phyloP scores from a whole-genome alignment of 1,140 invertebrate genomes.

The Zaprionus gabonicus region DNA sequence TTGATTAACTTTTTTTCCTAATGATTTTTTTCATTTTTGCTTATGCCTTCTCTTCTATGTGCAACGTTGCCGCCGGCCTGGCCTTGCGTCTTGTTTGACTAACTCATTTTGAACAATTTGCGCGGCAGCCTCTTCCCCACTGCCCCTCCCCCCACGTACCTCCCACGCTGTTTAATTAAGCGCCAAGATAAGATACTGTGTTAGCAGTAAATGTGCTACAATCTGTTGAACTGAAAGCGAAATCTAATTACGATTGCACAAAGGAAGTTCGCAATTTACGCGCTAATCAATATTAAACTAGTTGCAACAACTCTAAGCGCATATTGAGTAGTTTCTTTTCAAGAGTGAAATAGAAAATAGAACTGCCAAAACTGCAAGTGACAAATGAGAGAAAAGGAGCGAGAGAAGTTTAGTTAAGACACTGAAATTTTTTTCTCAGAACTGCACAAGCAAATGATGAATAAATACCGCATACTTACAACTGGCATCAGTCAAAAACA shows the following conservation, averaged over 20 bases:
- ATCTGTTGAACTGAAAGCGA: slow-evolving; percentile 62
- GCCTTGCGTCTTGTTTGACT: slow-evolving; percentile 77
- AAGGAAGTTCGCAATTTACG: slow-evolving; percentile 36
- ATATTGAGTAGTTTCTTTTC: slow-evolving; percentile 11
- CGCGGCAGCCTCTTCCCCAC: slow-evolving; percentile 31
- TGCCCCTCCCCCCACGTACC: not conserved
- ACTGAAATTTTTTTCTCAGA: not conserved
- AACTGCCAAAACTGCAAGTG: not conserved
- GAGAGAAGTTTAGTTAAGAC: too few relatives aligned
- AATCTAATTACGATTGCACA: slow-evolving; percentile 62
- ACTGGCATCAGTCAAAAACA: not conserved
- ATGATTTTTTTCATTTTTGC: slow-evolving; percentile 38
- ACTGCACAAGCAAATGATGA: not conserved
- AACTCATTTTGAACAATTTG: slow-evolving; percentile 79
- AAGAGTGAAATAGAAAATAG: not conserved
- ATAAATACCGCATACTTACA: slow-evolving; percentile 25
- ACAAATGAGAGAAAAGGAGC: not conserved
- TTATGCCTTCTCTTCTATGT: slow-evolving; percentile 60
- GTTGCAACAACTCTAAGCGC: slow-evolving; percentile 22
- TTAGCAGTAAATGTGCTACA: slow-evolving; percentile 62
- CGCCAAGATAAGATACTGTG: slow-evolving; percentile 68
- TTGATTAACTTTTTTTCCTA: not conserved
- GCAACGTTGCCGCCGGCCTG: slow-evolving; percentile 53
- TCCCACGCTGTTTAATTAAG: slow-evolving; percentile 64
- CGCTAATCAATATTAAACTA: slow-evolving; percentile 43